phyloP scores from a whole-genome alignment of 1,140 invertebrate species.

The Elymnias hypermnestra region DNA sequence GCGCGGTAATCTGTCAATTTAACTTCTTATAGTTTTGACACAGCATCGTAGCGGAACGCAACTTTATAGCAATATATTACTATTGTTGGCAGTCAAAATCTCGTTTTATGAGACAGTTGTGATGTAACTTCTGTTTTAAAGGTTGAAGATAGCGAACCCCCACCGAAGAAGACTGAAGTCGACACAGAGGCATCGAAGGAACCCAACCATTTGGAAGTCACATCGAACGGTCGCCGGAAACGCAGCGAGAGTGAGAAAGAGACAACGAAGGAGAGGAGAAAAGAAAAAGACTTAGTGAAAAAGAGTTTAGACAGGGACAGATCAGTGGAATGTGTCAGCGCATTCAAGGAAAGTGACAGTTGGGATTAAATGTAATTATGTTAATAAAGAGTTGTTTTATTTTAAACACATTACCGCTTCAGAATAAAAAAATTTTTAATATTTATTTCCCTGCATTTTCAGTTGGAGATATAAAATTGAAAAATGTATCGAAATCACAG shows the following conservation, averaged over 20 bases:
- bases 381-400: constrained; percentile 22
- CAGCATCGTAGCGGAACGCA: too few species aligned
- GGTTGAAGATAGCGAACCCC: constrained; percentile 45
- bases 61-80: too few species aligned
- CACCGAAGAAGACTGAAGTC: constrained; percentile 37
- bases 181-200: constrained; percentile 14
- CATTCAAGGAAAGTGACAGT: constrained; percentile 60
- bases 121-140: constrained; percentile 9
- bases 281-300: constrained; percentile 28
- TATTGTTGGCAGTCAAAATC: too few species aligned
- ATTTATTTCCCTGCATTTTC: too few species aligned
- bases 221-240: constrained; percentile 34
- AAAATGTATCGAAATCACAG: too few species aligned
- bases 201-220: constrained; percentile 15
- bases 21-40: too few species aligned
- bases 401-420: too few species aligned
- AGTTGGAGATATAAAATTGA: too few species aligned
- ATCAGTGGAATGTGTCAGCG: constrained; percentile 35
- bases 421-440: too few species aligned
- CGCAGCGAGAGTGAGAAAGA: constrained; percentile 20
- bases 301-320: constrained; percentile 39
- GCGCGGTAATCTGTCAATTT: too few species aligned
- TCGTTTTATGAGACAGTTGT: too few species aligned
- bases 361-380: constrained; percentile 58
- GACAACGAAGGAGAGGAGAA: constrained; percentile 22